These are phyloP conservation scores for Ceratina japonica DNA, from an alignment of 1,140 invertebrate species.

Conservation along the genomic window DNA sequence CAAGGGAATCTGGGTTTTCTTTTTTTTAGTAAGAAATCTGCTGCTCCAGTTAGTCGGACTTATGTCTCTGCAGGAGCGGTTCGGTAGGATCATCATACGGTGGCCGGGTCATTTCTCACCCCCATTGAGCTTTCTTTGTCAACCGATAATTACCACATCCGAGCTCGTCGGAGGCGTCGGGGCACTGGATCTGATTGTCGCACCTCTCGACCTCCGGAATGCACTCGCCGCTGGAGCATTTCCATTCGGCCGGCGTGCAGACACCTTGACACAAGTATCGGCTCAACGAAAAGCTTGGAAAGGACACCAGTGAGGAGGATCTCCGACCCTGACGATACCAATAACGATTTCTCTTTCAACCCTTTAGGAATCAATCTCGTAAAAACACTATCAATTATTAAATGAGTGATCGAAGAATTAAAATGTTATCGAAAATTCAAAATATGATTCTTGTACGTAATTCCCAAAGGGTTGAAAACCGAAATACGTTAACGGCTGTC, in stretches of 20 bases:
- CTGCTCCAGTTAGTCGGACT: background rate
- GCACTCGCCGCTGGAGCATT: slow-evolving; percentile 84
- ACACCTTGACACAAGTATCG: slow-evolving; percentile 68
- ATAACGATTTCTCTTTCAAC: too few relatives aligned
- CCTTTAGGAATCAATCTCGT: too few relatives aligned
- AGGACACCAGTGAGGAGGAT: background rate
- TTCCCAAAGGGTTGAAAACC: too few relatives aligned
- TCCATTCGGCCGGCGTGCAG: slow-evolving; percentile 73
- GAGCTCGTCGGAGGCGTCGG: slow-evolving; percentile 88
- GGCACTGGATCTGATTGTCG: slow-evolving; percentile 85
- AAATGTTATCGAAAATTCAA: too few relatives aligned
- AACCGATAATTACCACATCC: slow-evolving; percentile 69
- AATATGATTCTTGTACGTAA: too few relatives aligned
- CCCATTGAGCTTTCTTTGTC: too few relatives aligned
- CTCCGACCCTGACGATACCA: background rate
- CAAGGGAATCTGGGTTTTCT: too few relatives aligned
- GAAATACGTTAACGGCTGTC: too few relatives aligned
- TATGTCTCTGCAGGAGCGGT: too few relatives aligned
- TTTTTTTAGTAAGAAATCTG: slow-evolving; percentile 1
- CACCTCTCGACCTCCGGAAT: slow-evolving; percentile 83
- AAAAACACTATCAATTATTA: too few relatives aligned
- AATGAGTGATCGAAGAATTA: too few relatives aligned
- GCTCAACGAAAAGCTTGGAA: slow-evolving; percentile 9
- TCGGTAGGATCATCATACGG: background rate
- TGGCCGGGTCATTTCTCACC: slow-evolving; percentile 41